These are phyloP conservation scores for Epinephelus moara DNA, from an alignment of 2,113 vertebrate species.

Conservation along the genomic window DNA sequence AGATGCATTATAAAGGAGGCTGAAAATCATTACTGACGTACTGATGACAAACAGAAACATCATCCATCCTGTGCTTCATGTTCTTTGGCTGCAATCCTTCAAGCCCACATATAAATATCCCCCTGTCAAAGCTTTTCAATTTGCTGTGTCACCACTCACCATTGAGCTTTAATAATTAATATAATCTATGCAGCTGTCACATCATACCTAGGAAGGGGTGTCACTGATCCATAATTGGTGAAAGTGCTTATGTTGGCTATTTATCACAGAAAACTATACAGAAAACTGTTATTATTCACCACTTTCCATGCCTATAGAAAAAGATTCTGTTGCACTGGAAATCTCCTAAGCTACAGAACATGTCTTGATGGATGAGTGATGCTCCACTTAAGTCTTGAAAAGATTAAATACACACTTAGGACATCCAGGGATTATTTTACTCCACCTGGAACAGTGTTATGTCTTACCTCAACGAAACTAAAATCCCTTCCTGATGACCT, in stretches of 20 bases:
- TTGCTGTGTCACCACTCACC: neutral
- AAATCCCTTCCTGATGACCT: no score
- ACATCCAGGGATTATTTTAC: no score
- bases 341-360: no score
- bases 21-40: neutral
- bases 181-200: neutral
- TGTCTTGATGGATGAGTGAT: no score
- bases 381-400: no score
- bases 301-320: no score
- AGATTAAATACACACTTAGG: no score
- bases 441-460: no score
- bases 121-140: neutral
- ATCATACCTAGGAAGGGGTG: neutral
- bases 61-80: neutral
- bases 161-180: neutral
- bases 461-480: no score
- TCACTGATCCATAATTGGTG: neutral
- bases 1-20: neutral
- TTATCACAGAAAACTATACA: neutral
- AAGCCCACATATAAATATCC: neutral
- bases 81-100: neutral
- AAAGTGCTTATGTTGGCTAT: neutral
- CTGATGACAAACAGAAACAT: neutral
- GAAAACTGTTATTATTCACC: neutral
- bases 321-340: no score